These are phyloP conservation scores for Calcarius lapponicus DNA, from an alignment of 2,797 vertebrate genomes.

Conservation along the genomic window DNA sequence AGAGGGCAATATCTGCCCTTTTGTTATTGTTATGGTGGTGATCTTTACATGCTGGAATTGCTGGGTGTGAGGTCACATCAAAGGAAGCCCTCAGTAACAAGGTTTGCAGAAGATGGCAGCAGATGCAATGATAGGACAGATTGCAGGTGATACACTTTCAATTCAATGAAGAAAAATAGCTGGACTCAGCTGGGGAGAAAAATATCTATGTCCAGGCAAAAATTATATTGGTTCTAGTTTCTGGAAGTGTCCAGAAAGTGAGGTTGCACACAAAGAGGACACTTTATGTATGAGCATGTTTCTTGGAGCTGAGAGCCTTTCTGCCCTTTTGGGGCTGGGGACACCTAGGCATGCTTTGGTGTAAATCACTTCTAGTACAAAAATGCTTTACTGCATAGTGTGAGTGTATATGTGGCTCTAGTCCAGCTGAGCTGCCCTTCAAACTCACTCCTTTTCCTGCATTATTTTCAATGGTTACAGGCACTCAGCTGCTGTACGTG, in stretches of 20 bases:
- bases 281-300: accelerated
- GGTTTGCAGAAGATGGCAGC: neutral
- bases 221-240: neutral
- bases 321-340: accelerated
- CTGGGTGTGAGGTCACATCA: neutral
- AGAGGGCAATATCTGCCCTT: neutral
- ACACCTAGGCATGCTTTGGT: accelerated
- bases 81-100: neutral
- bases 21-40: neutral
- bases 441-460: neutral
- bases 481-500: neutral
- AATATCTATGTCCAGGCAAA: neutral
- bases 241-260: neutral
- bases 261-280: neutral
- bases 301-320: neutral
- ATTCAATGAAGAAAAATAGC: neutral
- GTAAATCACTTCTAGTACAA: neutral
- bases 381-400: neutral
- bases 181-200: neutral
- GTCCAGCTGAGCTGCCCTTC: neutral
- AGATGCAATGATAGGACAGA: neutral
- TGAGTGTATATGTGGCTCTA: neutral
- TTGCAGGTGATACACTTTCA: neutral
- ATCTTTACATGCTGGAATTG: neutral
- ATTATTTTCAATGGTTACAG: neutral